These are phyloP conservation scores for Pangasius krempfi DNA, from an alignment of 2,797 vertebrate genomes.

Conservation along the genomic window DNA sequence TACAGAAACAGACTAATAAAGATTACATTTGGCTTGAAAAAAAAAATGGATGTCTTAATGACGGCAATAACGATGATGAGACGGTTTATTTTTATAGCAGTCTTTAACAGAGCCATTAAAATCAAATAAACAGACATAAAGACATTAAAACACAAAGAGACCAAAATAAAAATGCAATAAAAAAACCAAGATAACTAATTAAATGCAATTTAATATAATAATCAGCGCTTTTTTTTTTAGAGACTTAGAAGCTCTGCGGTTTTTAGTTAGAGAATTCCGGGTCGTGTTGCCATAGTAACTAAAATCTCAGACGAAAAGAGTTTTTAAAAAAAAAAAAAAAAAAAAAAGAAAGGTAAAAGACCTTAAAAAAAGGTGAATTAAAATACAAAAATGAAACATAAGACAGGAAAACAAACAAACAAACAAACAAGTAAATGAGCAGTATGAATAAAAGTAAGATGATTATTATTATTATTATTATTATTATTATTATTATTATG, in stretches of 20 bases:
- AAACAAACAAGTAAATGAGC: not conserved
- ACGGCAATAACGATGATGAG: not conserved
- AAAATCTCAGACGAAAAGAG: not conserved
- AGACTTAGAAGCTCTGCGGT: no score
- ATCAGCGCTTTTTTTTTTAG: not conserved
- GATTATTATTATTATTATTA: no score
- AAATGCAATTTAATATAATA: not conserved
- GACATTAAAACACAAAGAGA: not conserved
- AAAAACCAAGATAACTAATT: not conserved
- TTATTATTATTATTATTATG: no score
- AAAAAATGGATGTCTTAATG: not conserved
- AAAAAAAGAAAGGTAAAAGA: not conserved
- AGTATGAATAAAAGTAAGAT: not conserved
- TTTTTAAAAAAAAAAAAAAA: not conserved
- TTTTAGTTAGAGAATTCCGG: not conserved
- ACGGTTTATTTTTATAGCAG: not conserved
- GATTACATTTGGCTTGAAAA: conserved; percentile 80
- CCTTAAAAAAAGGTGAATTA: not conserved
- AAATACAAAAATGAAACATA: not conserved
- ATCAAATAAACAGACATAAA: not conserved
- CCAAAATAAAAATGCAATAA: not conserved
- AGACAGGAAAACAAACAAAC: not conserved
- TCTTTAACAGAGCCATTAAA: not conserved
- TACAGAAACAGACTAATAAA: conserved; percentile 85
- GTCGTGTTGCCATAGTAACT: not conserved